Evolutionary conservation across 2,113 vertebrate species (phyloP).

Genomic region (Nothocercus nigrocapillus): DNA sequence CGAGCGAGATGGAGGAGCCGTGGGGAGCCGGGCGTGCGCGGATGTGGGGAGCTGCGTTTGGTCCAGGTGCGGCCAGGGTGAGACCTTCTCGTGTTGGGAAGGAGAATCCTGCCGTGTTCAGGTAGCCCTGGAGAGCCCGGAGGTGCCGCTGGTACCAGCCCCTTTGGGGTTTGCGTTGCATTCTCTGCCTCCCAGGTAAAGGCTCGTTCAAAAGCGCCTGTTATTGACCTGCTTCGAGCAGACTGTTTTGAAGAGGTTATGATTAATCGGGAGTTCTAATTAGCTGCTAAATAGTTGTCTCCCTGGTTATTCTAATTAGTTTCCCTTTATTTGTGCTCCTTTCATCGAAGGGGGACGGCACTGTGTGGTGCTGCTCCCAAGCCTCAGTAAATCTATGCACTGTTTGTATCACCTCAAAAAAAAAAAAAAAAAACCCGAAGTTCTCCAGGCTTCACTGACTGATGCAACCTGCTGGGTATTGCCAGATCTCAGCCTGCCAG

Average conservation of each 20-base stretch:
- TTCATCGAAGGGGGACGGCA: neutral
- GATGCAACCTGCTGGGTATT: neutral
- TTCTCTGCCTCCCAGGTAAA: neutral
- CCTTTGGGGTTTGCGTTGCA: neutral
- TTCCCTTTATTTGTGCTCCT: neutral
- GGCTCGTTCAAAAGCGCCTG: neutral
- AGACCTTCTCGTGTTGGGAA: no score
- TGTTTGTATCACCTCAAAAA: neutral
- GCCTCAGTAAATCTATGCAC: neutral
- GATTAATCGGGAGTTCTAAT: slow-evolving; percentile 9
- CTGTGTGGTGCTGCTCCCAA: neutral
- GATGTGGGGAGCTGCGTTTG: no score
- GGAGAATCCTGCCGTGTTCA: no score
- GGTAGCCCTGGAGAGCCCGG: no score
- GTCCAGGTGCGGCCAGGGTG: no score
- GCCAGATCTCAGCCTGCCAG: neutral
- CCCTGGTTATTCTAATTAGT: neutral
- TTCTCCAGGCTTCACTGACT: no score
- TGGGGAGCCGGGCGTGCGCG: no score
- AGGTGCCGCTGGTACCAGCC: neutral
- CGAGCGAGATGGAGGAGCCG: no score
- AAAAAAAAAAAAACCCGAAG: no score
- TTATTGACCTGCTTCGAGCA: neutral
- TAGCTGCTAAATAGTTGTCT: neutral
- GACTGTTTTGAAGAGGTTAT: neutral